Conservation (phyloP, 2,888 invertebrate species). For the Stenotaenia linearis region DNA sequence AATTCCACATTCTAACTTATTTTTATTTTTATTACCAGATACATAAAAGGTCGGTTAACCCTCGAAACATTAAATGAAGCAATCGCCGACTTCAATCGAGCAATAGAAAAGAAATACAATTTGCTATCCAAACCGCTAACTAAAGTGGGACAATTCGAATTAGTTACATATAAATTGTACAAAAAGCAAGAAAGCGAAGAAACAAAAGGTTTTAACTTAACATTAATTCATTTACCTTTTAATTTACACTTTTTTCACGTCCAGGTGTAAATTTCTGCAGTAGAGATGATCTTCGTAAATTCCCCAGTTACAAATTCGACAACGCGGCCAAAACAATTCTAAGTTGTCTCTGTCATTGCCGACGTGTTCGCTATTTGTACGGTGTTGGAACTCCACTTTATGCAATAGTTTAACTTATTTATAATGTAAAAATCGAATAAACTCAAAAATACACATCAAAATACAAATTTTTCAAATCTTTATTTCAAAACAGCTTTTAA, state of each 20-base stretch:
- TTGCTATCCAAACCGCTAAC: not conserved
- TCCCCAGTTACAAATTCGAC: not conserved
- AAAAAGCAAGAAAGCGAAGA: not conserved
- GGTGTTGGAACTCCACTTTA: not conserved
- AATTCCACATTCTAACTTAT: not conserved
- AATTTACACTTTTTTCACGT: not conserved
- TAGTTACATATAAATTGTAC: not conserved
- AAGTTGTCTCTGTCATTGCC: not conserved
- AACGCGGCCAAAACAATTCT: not conserved
- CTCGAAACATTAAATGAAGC: not conserved
- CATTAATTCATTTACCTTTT: not conserved
- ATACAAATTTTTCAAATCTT: not conserved
- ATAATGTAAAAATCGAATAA: too few relatives aligned
- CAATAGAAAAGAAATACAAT: not conserved
- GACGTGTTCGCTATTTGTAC: not conserved
- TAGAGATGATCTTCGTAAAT: not conserved
- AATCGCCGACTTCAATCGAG: not conserved
- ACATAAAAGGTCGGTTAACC: not conserved
- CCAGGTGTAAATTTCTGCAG: not conserved
- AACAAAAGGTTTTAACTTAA: not conserved
- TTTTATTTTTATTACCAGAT: not conserved
- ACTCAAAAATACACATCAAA: too few relatives aligned
- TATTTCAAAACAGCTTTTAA: not conserved
- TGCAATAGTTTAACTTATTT: not conserved
- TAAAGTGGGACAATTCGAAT: not conserved